Base-by-base conservation (phyloP, 1,140 invertebrate species). In the Drosophila nigromelanica region DNA sequence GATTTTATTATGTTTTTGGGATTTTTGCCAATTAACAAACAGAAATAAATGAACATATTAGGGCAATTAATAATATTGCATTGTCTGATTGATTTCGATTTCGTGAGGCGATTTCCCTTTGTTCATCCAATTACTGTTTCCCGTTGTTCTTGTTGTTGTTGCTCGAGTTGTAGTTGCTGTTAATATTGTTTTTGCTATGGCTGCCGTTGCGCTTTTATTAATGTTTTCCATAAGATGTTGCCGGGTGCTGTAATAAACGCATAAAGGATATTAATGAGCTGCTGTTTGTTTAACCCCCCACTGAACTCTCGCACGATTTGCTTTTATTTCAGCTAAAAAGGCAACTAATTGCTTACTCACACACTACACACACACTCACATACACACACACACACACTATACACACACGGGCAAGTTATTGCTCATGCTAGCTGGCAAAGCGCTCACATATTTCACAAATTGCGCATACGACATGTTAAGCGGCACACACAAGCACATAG, bases 191-290 rank as follows among this genome's bases (percentile, higher is more conserved):
- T 1, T 4, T 59, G 33, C n/a, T 60, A 47, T 71, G 37, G 47
- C 24, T 64, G 47, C 37, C 55, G 68, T 21, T 67, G 56, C 64
- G 78, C 81, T 71, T 87, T 86, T 86, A 86, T 86, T 78, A 76
- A 86, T 86, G 66, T 81, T 70, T 71, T 78, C 62, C 81, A 76
- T 81, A 80, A 86, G 78, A 61, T 76, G 68, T 62, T 76, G 76
- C 62, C 59, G 63, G 40, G 35, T 76, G 75, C 68, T 89, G 80
- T 89, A 89, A 89, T 89, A 89, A 89, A 89, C 83, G 83, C 76
- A 89, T 89, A 89, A 89, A 89, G 83, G 83, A 89, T 89, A 89
- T 89, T 89, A 87, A 86, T 87, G 82, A 89, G 79, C 79, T 89
- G 62, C 68, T 86, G 75, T 87, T 87, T 86, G 81, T 66, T 86